Conservation (phyloP, 2,888 invertebrate genomes). For the Orthonevra nobilis region DNA sequence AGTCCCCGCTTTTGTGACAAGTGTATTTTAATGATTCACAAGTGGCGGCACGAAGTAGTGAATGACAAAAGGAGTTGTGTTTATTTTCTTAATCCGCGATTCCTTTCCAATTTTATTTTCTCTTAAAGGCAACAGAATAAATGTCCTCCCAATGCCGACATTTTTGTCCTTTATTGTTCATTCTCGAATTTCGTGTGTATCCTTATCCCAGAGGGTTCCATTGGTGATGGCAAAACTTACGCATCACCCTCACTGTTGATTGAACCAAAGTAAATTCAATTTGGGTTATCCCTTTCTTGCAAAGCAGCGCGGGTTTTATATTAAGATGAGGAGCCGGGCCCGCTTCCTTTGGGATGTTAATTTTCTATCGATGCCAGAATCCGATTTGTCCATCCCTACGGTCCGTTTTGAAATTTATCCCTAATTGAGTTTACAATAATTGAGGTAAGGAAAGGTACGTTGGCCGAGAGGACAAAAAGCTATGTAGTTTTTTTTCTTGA, state of each 20-base stretch:
- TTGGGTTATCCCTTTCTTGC: slow-evolving; percentile 59
- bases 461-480: not conserved
- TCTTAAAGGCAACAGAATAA: not conserved
- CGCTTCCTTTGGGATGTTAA: slow-evolving; percentile 69
- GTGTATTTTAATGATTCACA: slow-evolving; percentile 51
- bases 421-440: slow-evolving; percentile 67
- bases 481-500: slow-evolving; percentile 4
- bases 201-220: slow-evolving; percentile 40
- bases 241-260: slow-evolving; percentile 68
- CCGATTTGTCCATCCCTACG: slow-evolving; percentile 64
- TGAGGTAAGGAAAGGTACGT: slow-evolving; percentile 45
- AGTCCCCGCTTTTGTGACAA: slow-evolving; percentile 34
- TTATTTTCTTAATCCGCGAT: slow-evolving; percentile 4
- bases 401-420: slow-evolving; percentile 63
- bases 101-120: not conserved
- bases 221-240: slow-evolving; percentile 54
- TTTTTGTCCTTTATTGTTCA: slow-evolving; percentile 34
- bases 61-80: slow-evolving; percentile 28
- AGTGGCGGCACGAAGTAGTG: slow-evolving; percentile 42
- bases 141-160: slow-evolving; percentile 3
- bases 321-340: slow-evolving; percentile 50
- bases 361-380: slow-evolving; percentile 62
- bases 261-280: slow-evolving; percentile 67
- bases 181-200: slow-evolving; percentile 46
- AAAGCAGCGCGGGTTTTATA: slow-evolving; percentile 31